A percentile compares a stretch with the other conserved stretches of the same genome.
Evolutionary conservation across 2,113 vertebrate genomes (phyloP).

Genomic region (Ceyx cyanopectus): DNA sequence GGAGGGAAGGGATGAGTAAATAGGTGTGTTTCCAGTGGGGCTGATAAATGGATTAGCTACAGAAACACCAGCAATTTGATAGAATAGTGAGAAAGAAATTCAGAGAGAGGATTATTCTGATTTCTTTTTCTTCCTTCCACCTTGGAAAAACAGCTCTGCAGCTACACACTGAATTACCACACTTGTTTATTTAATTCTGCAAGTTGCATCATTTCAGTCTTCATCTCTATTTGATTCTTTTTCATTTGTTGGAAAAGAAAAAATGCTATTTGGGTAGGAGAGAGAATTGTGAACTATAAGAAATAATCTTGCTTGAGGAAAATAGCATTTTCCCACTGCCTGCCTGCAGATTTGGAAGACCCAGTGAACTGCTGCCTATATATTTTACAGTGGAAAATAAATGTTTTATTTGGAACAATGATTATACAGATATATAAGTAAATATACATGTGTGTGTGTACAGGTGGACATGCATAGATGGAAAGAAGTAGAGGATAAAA

Average conservation of each 20-base stretch:
- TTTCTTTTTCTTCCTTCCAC: not conserved
- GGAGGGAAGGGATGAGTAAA: not conserved
- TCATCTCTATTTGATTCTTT: constrained; percentile 41
- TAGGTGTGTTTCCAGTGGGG: not conserved
- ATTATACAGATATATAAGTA: not conserved
- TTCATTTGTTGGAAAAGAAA: constrained; percentile 37
- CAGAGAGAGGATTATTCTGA: not conserved
- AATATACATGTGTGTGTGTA: not conserved
- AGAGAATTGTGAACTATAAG: not conserved
- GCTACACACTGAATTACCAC: not conserved
- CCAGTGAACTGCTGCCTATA: not conserved
- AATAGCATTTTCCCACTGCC: not conserved
- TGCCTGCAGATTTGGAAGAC: not conserved
- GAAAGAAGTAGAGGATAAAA: not conserved
- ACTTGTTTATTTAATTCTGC: not conserved
- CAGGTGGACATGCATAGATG: not conserved
- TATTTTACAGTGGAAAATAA: not conserved
- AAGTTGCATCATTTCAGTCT: not conserved
- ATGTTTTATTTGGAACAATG: not conserved
- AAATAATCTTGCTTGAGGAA: constrained; percentile 14
- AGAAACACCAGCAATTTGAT: not conserved
- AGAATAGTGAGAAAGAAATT: not conserved
- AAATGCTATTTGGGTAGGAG: not conserved
- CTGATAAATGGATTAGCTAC: not conserved
- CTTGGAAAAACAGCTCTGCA: not conserved